Evolutionary conservation across 2,797 vertebrate species (phyloP).

Genomic region (Mus minutoides): DNA sequence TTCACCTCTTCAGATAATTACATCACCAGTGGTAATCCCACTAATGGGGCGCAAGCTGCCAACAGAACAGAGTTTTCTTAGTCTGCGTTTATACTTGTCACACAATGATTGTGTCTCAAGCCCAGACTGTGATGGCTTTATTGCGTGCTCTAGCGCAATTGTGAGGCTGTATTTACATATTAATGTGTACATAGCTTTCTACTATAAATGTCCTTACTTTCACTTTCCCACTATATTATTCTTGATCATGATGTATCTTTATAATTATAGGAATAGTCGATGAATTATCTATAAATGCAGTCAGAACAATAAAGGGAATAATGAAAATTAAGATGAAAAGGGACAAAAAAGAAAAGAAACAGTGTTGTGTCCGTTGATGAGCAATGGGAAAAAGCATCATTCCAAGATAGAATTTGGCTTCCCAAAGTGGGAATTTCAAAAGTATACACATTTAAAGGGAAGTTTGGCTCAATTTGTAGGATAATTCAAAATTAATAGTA

Average conservation of each 20-base stretch:
- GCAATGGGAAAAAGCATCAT: background rate
- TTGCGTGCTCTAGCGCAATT: background rate
- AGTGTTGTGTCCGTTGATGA: background rate
- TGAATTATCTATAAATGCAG: constrained; percentile 13
- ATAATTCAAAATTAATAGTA: background rate
- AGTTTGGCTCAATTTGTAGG: background rate
- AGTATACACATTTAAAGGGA: background rate
- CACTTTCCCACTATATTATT: background rate
- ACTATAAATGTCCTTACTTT: constrained; percentile 15
- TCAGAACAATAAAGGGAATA: background rate
- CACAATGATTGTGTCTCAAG: background rate
- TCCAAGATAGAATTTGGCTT: background rate
- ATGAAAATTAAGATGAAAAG: constrained; percentile 32
- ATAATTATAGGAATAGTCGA: background rate
- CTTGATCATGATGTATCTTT: background rate
- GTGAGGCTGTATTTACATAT: background rate
- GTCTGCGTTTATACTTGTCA: background rate
- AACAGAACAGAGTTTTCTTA: constrained; percentile 35
- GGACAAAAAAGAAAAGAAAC: background rate
- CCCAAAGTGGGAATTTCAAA: constrained; percentile 36
- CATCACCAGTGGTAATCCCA: background rate
- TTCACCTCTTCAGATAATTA: constrained; percentile 45
- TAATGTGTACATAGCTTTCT: background rate
- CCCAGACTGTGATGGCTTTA: background rate
- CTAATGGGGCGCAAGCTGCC: background rate